Conservation (phyloP, 2,797 vertebrate species). For the Luscinia megarhynchos region DNA sequence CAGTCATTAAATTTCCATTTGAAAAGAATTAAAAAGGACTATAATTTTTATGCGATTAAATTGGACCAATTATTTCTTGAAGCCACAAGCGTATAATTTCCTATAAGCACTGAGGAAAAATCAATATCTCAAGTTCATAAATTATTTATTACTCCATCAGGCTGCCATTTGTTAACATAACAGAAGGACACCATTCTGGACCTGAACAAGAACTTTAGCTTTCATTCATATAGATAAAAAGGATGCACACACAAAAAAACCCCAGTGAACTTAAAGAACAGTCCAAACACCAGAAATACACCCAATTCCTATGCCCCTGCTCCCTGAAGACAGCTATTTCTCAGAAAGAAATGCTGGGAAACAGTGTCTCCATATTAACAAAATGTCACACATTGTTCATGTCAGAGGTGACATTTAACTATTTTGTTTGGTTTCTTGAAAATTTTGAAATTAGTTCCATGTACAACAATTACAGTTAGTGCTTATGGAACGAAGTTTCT, state of each 20-base stretch:
- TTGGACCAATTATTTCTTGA: constrained; percentile 55
- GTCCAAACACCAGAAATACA: background rate
- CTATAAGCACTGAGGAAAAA: constrained; percentile 61
- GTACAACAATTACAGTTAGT: background rate
- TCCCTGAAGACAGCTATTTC: background rate
- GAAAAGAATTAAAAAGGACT: constrained; percentile 58
- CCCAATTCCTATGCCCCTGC: background rate
- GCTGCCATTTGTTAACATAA: constrained; percentile 31
- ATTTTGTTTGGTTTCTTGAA: background rate
- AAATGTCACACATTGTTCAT: background rate
- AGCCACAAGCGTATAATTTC: constrained; percentile 56
- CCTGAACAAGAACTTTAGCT: background rate
- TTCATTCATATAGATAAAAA: constrained; percentile 1
- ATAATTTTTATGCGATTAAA: constrained; percentile 65
- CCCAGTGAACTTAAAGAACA: background rate
- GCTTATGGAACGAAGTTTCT: background rate
- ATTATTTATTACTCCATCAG: constrained; percentile 58
- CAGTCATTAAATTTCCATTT: constrained; percentile 59
- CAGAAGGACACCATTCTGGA: background rate
- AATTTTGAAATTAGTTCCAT: background rate
- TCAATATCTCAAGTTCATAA: constrained; percentile 63
- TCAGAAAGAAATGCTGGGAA: background rate
- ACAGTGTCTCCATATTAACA: background rate
- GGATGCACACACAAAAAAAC: background rate
- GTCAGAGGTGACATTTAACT: background rate